Evolutionary conservation across 1,140 invertebrate genomes (phyloP), one percentile per base, ranked within the genome.

Genomic region (Nylanderia fulva): DNA sequence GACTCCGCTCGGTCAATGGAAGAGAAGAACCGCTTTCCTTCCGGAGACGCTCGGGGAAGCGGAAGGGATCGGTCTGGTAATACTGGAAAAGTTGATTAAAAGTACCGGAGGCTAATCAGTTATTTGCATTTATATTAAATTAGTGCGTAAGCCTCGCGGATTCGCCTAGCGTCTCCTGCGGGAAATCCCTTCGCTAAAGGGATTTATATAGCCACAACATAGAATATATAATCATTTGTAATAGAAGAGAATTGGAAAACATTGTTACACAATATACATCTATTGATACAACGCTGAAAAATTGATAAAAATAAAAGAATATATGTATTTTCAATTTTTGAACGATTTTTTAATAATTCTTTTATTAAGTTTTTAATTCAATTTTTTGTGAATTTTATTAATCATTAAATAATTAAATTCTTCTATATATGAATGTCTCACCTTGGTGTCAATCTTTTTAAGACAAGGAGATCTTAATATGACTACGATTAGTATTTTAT

Each of bases 91-190:
- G 77, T 82, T 82, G 77, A 82, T 82, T 82, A 82, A 82, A 72
- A 82, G 56, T 71, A 72, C 66, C 66, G 77, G 52, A 21, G 66
- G 77, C 24, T 72, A 82, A 82, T 72, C 77, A 45, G 39, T 72
- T 82, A 82, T 82, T 82, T 71, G 77, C 77, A 82, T 82, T 82
- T 82, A 60, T 82, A 82, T 72, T 71, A 82, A 72, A 82, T 82
- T 82, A 82, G 54, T 33, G n/a, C 54, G 24, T 58, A 29, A 60
- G 33, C 52, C 29, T 60, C 2, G 36, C n/a, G 52, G 18, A 60
- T 69, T 80, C 27, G 21, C 24, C 29, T 33, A 18, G 8, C 63
- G 15, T 27, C 18, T 52, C 39, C 7, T 21, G 18, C 11, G 24
- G 15, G 6, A 56, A 15, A 39, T n/a, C 36, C 1, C 36, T 39